Conservation (phyloP, 2,888 invertebrate genomes). For the Pharmacophagus antenor region DNA sequence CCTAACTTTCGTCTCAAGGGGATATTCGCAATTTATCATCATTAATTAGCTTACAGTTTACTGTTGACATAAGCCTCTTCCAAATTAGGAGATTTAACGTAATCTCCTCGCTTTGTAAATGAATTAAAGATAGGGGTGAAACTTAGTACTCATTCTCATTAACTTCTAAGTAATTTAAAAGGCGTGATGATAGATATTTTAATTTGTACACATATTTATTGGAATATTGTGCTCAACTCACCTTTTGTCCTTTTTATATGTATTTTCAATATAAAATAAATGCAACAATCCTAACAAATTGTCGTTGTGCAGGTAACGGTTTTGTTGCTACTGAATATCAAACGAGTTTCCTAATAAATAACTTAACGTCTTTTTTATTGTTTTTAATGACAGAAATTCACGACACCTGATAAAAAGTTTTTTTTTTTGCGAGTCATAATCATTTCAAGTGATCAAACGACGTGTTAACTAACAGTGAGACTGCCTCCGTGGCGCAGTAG, state of each 20-base stretch:
- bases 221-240: not conserved
- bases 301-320: constrained; percentile 1
- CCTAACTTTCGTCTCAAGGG: not conserved
- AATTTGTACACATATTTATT: too few relatives aligned
- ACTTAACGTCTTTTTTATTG: constrained; percentile 9
- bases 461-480: too few relatives aligned
- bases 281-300: not conserved
- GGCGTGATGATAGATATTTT: too few relatives aligned
- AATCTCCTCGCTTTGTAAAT: not conserved
- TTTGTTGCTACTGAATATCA: constrained; percentile 11
- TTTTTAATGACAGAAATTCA: constrained; percentile 5
- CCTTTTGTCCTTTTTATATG: not conserved
- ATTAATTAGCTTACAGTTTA: constrained; percentile 3
- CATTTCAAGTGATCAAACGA: not conserved
- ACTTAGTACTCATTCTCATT: too few relatives aligned
- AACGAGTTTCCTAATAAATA: constrained; percentile 1
- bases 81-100: not conserved
- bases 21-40: not conserved
- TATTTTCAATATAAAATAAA: not conserved
- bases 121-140: not conserved
- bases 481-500: not conserved
- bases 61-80: constrained; percentile 1
- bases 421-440: not conserved
- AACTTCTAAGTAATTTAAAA: too few relatives aligned
- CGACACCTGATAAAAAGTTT: not conserved